These are phyloP conservation scores for Cyprichromis sp. DNA, from an alignment of 2,113 vertebrate genomes.

Conservation along the genomic window DNA sequence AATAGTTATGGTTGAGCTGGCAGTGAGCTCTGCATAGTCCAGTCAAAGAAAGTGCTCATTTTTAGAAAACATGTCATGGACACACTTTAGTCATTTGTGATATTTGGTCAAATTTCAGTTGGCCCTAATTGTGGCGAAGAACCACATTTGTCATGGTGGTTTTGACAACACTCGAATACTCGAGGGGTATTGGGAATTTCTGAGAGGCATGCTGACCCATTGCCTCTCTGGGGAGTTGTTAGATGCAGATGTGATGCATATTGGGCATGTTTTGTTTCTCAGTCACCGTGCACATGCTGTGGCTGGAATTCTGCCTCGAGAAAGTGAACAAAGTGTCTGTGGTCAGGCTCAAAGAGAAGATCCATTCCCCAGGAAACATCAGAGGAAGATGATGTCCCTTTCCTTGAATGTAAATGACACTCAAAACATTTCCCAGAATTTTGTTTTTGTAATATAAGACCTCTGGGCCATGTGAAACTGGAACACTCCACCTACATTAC, in stretches of 20 bases:
- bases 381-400: conserved; percentile 19
- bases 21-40: background rate
- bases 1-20: background rate
- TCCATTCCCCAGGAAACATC: conserved; percentile 17
- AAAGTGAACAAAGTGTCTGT: conserved; percentile 57
- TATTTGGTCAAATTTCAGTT: conserved; percentile 18
- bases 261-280: conserved; percentile 38
- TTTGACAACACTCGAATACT: conserved; percentile 23
- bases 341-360: conserved; percentile 45
- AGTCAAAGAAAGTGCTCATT: conserved; percentile 4
- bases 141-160: conserved; percentile 50
- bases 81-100: background rate
- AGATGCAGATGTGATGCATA: conserved; percentile 37
- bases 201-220: conserved; percentile 14
- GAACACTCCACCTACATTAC: background rate
- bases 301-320: conserved; percentile 33
- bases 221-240: background rate
- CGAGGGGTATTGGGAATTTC: conserved; percentile 14
- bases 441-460: background rate
- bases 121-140: conserved; percentile 24
- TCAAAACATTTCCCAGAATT: conserved; percentile 30
- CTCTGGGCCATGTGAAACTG: background rate
- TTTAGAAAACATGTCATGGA: conserved; percentile 6
- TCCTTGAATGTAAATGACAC: conserved; percentile 4
- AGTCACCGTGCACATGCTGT: conserved; percentile 1